Conservation (phyloP, 92 coral and sea anemone species). For the Epizoanthus rinbou region DNA sequence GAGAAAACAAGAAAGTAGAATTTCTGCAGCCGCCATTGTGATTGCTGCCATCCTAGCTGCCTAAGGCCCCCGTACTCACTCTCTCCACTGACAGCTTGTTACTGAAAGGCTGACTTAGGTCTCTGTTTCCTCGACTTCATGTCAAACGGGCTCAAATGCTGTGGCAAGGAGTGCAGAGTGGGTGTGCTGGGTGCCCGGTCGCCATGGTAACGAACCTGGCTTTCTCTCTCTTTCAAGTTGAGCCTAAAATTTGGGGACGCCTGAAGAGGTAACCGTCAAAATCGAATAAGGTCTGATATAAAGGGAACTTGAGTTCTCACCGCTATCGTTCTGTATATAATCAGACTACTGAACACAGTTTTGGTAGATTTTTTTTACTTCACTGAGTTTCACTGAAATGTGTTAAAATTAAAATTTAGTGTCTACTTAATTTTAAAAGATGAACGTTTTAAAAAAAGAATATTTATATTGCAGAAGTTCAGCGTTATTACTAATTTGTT, state of each 20-base stretch:
- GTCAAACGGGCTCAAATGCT: not conserved
- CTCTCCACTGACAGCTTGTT: not conserved
- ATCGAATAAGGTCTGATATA: not conserved
- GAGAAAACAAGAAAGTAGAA: too few relatives aligned
- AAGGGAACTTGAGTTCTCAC: not conserved
- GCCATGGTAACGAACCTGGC: not conserved
- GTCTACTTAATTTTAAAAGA: too few relatives aligned
- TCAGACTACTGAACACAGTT: too few relatives aligned
- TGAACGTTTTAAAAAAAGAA: too few relatives aligned
- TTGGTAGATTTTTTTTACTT: too few relatives aligned
- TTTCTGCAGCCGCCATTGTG: too few relatives aligned
- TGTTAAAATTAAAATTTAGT: too few relatives aligned
- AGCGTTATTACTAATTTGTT: too few relatives aligned
- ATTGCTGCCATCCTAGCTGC: too few relatives aligned
- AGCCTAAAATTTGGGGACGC: conserved; percentile 20
- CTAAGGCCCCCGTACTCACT: too few relatives aligned
- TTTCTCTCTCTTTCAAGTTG: conserved; percentile 30
- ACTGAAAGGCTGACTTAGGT: conserved; percentile 38
- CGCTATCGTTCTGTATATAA: not conserved
- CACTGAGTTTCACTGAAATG: too few relatives aligned
- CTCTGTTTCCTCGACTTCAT: conserved; percentile 2
- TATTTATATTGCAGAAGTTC: too few relatives aligned
- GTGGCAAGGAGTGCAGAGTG: conserved; percentile 5
- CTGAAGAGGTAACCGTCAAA: not conserved
- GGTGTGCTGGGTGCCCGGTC: conserved; percentile 17